Evolutionary conservation across 2,888 invertebrate species (phyloP).

Genomic region (Sphecodes monilicornis): DNA sequence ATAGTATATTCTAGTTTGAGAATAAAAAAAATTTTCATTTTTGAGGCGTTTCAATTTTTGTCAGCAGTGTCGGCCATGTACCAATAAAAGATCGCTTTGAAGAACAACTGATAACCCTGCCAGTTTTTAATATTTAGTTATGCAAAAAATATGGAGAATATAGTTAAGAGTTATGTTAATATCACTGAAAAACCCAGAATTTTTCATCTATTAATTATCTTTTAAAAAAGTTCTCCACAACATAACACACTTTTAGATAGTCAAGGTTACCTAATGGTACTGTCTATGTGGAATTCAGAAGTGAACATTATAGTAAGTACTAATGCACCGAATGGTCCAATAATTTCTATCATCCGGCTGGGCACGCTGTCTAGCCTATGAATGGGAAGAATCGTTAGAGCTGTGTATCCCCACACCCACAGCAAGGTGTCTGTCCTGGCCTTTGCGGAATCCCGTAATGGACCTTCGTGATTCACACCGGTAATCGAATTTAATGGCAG

Average conservation of each 20-base stretch:
- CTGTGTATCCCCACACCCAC: not conserved
- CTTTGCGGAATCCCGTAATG: constrained; percentile 13
- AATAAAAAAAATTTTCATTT: too few species aligned
- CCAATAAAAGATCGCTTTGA: too few species aligned
- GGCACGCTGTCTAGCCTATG: not conserved
- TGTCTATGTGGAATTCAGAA: not conserved
- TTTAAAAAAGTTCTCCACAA: not conserved
- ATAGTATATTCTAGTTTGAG: too few species aligned
- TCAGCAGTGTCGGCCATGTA: too few species aligned
- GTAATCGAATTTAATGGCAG: not conserved
- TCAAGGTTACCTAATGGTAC: not conserved
- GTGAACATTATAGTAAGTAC: constrained; percentile 3
- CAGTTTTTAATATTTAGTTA: not conserved
- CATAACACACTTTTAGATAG: not conserved
- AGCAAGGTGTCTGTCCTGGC: not conserved
- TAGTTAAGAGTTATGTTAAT: too few species aligned
- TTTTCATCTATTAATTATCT: not conserved
- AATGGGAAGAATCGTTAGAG: constrained; percentile 12
- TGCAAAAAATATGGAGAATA: not conserved
- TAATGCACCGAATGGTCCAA: not conserved
- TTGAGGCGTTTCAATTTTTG: too few species aligned
- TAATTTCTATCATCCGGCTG: constrained; percentile 6
- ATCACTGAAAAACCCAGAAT: too few species aligned
- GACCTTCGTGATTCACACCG: constrained; percentile 5
- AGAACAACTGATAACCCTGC: too few species aligned